phyloP scores from a whole-genome alignment of 1,140 invertebrate genomes.

The honey bee (Apis mellifera) region Amel_HAv3.1 CM009932.2:10156501-10157000 shows the following conservation, averaged over 20 bases:
- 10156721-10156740: slow-evolving; percentile 82
- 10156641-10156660: slow-evolving; percentile 38
- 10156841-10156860: slow-evolving; percentile 83
- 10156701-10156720: slow-evolving; percentile 84
- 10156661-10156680: slow-evolving; percentile 84
- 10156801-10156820: too few relatives aligned
- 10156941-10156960: slow-evolving; percentile 72
- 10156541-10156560: slow-evolving; percentile 36
- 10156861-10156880: slow-evolving; percentile 85
- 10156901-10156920: slow-evolving; percentile 74
- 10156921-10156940: slow-evolving; percentile 75
- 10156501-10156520: background rate
- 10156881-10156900: slow-evolving; percentile 80
- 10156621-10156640: slow-evolving; percentile 10
- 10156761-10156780: slow-evolving; percentile 86
- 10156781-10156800: slow-evolving; percentile 57
- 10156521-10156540: slow-evolving; percentile 2
- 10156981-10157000: slow-evolving; percentile 81
- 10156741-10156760: slow-evolving; percentile 84
- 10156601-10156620: slow-evolving; percentile 9
- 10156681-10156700: slow-evolving; percentile 85
- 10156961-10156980: slow-evolving; percentile 81
- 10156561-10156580: slow-evolving; percentile 42
- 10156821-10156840: background rate
- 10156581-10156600: slow-evolving; percentile 14